A percentile compares a stretch with the other conserved stretches of the same genome.
Conservation (phyloP, 2,888 invertebrate genomes). For the Pteria penguin region DNA sequence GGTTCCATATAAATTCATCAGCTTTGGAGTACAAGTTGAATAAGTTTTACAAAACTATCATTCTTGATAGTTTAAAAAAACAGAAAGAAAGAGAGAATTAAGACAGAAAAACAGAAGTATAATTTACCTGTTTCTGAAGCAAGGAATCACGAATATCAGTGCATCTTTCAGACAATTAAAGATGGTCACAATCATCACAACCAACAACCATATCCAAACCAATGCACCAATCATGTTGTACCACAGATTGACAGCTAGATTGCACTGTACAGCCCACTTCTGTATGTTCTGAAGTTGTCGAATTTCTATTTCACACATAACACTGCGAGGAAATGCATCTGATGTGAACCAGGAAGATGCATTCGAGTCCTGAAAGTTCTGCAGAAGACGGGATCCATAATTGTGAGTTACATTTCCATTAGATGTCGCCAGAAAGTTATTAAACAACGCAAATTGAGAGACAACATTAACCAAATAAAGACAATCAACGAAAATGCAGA, state of each 20-base stretch:
- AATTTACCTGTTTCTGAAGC: neutral
- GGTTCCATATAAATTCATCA: too few relatives aligned
- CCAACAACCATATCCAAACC: neutral
- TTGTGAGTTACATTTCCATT: neutral
- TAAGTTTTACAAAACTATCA: too few relatives aligned
- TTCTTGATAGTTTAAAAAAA: too few relatives aligned
- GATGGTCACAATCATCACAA: slow-evolving; percentile 12
- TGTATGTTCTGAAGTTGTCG: neutral
- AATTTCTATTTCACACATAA: neutral
- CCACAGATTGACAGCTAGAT: neutral
- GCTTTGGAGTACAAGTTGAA: too few relatives aligned
- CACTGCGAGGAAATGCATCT: neutral
- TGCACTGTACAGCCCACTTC: neutral
- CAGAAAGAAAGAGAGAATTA: too few relatives aligned
- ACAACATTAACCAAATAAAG: slow-evolving; percentile 45
- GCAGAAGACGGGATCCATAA: too few relatives aligned
- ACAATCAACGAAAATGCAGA: slow-evolving; percentile 45
- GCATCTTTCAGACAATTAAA: neutral
- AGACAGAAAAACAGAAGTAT: too few relatives aligned
- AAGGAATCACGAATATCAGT: neutral
- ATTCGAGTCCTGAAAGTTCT: neutral
- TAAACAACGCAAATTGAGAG: slow-evolving; percentile 34
- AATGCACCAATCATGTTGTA: neutral
- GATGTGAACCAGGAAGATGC: neutral
- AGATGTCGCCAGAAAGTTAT: slow-evolving; percentile 4